Evolutionary conservation across 2,888 invertebrate species (phyloP).

Genomic region (Ophion ellenae): DNA sequence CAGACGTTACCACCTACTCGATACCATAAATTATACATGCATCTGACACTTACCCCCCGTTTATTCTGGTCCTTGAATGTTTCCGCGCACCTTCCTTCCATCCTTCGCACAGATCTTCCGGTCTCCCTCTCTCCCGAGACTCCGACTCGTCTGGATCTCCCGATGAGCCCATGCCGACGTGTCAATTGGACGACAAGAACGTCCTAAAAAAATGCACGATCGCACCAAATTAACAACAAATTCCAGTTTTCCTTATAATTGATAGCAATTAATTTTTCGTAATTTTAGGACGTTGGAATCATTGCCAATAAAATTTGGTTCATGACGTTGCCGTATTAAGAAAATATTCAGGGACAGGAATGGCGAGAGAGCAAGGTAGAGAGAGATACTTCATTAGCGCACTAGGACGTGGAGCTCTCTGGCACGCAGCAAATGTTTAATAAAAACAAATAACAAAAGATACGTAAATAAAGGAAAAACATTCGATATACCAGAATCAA

Average conservation of each 20-base stretch:
- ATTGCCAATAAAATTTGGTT: not conserved
- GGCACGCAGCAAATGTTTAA: not conserved
- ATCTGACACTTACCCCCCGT: slow-evolving; percentile 65
- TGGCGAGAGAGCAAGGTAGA: not conserved
- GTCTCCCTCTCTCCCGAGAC: slow-evolving; percentile 41
- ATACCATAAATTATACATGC: slow-evolving; percentile 57
- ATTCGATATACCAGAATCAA: too few species aligned
- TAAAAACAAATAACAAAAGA: not conserved
- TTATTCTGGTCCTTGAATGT: slow-evolving; percentile 60
- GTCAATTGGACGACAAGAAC: slow-evolving; percentile 43
- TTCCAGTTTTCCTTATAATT: not conserved
- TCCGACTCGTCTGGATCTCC: slow-evolving; percentile 40
- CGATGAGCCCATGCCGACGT: slow-evolving; percentile 45
- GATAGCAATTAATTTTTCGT: not conserved
- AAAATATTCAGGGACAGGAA: not conserved
- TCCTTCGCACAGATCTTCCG: slow-evolving; percentile 63
- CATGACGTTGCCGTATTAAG: not conserved
- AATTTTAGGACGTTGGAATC: not conserved
- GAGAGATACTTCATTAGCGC: not conserved
- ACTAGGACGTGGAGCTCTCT: not conserved
- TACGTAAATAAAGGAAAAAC: not conserved
- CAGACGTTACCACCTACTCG: slow-evolving; percentile 52
- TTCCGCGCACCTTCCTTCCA: slow-evolving; percentile 56
- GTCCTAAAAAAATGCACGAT: slow-evolving; percentile 12
- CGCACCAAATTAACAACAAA: not conserved